phyloP scores from a whole-genome alignment of 2,888 invertebrate species.

The Notodonta ziczac region DNA sequence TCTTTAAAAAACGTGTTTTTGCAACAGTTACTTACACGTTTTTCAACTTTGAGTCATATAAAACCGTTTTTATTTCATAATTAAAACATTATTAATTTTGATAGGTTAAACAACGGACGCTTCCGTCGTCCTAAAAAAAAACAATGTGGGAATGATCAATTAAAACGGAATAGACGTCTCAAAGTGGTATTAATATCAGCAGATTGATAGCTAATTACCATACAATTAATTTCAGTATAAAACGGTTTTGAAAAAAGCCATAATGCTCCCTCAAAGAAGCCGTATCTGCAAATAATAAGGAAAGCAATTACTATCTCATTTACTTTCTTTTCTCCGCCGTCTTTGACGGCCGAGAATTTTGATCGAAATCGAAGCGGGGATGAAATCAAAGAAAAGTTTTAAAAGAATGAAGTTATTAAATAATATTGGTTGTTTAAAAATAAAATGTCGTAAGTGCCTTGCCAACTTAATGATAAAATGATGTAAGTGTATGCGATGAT shows the following conservation, averaged over 20 bases:
- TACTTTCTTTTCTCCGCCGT: constrained; percentile 57
- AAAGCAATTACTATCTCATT: constrained; percentile 76
- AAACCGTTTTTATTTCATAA: not conserved
- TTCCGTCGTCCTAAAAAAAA: not conserved
- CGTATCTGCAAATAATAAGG: constrained; percentile 66
- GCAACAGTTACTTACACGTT: too few relatives aligned
- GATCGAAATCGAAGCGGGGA: constrained; percentile 69
- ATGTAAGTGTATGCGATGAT: too few relatives aligned
- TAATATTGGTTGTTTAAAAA: constrained; percentile 18
- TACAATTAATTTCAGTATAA: constrained; percentile 49
- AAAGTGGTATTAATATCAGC: constrained; percentile 21
- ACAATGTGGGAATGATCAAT: not conserved
- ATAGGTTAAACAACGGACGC: not conserved
- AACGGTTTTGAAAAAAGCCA: constrained; percentile 41
- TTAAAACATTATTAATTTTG: not conserved
- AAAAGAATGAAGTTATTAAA: constrained; percentile 60
- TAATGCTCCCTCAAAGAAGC: constrained; percentile 52
- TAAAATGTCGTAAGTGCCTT: not conserved
- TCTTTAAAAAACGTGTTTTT: too few relatives aligned
- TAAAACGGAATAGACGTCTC: not conserved
- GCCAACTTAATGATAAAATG: not conserved
- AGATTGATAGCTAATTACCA: constrained; percentile 56
- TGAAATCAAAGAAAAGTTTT: constrained; percentile 71
- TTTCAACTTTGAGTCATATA: too few relatives aligned
- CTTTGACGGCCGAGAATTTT: constrained; percentile 71